Percentiles rank a stretch among this genome's conserved stretches.
Evolutionary conservation across 2,113 vertebrate species (phyloP).

Genomic region (Patagioenas fasciata): DNA sequence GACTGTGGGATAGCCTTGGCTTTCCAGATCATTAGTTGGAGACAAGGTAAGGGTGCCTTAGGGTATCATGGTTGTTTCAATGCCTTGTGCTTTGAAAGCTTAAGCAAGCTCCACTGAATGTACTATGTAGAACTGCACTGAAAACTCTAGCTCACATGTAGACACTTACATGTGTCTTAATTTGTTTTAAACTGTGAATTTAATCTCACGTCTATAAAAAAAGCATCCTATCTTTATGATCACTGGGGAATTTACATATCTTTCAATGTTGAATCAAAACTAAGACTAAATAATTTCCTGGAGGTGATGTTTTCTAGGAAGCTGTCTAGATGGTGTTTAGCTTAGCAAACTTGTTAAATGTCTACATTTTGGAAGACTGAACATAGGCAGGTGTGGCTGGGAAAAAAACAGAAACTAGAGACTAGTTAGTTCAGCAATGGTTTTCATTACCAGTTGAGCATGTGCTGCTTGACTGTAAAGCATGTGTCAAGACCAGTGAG

Average conservation of each 20-base stretch:
- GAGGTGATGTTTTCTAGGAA: neutral
- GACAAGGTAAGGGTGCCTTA: neutral
- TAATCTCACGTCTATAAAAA: neutral
- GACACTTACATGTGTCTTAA: neutral
- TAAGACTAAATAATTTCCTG: neutral
- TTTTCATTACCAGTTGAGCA: neutral
- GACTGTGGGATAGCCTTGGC: neutral
- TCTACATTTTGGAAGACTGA: neutral
- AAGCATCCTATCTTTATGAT: neutral
- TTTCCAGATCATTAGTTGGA: neutral
- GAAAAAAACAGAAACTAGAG: neutral
- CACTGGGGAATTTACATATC: neutral
- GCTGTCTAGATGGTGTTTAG: neutral
- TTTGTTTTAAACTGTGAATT: neutral
- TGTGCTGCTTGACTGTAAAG: neutral
- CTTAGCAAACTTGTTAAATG: neutral
- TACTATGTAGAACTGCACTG: neutral
- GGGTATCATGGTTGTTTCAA: neutral
- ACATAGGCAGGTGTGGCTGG: fast-evolving
- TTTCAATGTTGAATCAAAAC: neutral
- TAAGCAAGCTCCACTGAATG: neutral
- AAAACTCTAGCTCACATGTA: neutral
- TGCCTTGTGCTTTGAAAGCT: neutral
- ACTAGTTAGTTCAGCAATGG: neutral
- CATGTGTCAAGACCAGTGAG: neutral